Evolutionary conservation across 2,888 invertebrate species (phyloP), one percentile per base, ranked within the genome.

Genomic region (Gandaritis pyraliata): DNA sequence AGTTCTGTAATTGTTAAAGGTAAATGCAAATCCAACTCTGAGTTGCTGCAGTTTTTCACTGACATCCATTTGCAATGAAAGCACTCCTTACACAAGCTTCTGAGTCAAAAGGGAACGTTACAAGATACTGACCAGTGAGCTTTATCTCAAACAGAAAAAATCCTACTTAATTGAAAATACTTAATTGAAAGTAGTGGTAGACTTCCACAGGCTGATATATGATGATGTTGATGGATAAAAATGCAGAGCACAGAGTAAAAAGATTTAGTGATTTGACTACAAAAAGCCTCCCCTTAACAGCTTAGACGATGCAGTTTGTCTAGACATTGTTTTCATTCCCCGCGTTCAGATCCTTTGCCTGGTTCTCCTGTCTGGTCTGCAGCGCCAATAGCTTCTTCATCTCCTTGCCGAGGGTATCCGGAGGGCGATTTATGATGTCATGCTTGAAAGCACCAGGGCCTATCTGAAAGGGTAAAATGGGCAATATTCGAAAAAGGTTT

Each of bases 361-460:
- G 12, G 11, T 56, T 41, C 62, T 66, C 39, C 70, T 64, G 33
- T 72, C 66, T 75, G 60, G 79, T 54, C 49, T 85, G 80, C 2
- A 81, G 16, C 3, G 68, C 62, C 8, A 84, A 16, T 0, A 87
- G 68, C 10, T 73, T 67, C 54, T 78, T 77, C 36, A 85, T 64
- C 0, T 76, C 68, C 0, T 65, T 64, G 1, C 66, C 61, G 0
- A 81, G 67, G 38, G 54, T 68, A 0, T 76, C 61, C 0, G 69
- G 60, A 0, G 81, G 59, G 16, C n/a, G 76, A 0, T 60, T 61
- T 0, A 73, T 8, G 1, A 72, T 64, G 8, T 73, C 70, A 0
- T 73, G 30, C 64, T 87, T 87, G 48, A 76, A 68, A 0, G 73
- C 62, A 0, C 88, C 87, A 0, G 82, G 83, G 0, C 72, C 78